A percentile compares a stretch with the other conserved stretches of the same genome.
These are phyloP conservation scores for Aproaerema taeniolella DNA, from an alignment of 2,888 invertebrate genomes.

Conservation along the genomic window DNA sequence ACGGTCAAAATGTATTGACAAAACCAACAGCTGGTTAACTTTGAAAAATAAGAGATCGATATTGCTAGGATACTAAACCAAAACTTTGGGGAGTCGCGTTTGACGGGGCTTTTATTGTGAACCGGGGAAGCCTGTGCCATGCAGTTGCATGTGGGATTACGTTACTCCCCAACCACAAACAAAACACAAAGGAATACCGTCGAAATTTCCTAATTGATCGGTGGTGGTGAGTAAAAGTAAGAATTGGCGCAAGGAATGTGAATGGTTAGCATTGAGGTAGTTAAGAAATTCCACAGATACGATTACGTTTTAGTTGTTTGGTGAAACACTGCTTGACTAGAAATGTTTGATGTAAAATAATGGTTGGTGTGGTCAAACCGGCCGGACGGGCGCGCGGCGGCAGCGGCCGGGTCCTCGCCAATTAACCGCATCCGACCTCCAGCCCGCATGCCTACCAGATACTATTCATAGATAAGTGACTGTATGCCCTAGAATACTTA, in stretches of 20 bases:
- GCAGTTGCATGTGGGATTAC: conserved; percentile 26
- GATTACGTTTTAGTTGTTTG: too few relatives aligned
- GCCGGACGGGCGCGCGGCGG: conserved; percentile 48
- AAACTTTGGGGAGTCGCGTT: conserved; percentile 46
- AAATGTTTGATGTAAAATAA: too few relatives aligned
- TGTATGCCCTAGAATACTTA: conserved; percentile 21
- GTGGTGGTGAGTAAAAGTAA: too few relatives aligned
- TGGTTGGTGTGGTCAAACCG: conserved; percentile 55
- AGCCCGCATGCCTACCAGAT: conserved; percentile 47
- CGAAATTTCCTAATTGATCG: too few relatives aligned
- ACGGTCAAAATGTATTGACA: conserved; percentile 1
- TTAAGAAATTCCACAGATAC: too few relatives aligned
- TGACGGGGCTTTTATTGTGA: conserved; percentile 53
- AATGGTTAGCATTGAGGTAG: too few relatives aligned
- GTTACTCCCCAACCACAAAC: too few relatives aligned
- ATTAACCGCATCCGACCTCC: conserved; percentile 71
- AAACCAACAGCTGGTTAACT: too few relatives aligned
- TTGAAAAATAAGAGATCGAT: too few relatives aligned
- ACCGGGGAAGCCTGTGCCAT: conserved; percentile 45
- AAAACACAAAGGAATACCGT: too few relatives aligned
- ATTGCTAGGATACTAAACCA: conserved; percentile 61
- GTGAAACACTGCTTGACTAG: too few relatives aligned
- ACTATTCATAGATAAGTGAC: conserved; percentile 44
- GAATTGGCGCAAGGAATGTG: too few relatives aligned
- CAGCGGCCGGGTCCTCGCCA: conserved; percentile 49